A percentile compares a stretch with the other conserved stretches of the same genome.
These are phyloP conservation scores for Corythornis cristatus DNA, from an alignment of 2,113 vertebrate genomes.

Conservation along the genomic window DNA sequence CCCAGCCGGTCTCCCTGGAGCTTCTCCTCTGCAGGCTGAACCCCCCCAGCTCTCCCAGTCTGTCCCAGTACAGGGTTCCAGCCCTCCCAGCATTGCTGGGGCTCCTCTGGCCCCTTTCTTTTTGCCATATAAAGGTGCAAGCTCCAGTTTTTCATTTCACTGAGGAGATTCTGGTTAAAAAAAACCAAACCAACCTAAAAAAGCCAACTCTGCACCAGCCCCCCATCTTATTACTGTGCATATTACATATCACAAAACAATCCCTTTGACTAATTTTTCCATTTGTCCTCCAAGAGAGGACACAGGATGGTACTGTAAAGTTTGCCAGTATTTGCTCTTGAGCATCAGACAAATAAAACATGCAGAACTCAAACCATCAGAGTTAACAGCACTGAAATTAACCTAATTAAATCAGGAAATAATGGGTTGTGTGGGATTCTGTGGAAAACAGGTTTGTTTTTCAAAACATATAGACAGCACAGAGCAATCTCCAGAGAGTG, in stretches of 20 bases:
- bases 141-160: accelerated
- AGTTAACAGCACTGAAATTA: background rate
- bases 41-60: background rate
- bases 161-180: background rate
- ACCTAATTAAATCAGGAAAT: background rate
- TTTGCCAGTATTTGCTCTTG: background rate
- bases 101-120: background rate
- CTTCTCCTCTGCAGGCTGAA: background rate
- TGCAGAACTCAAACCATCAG: background rate
- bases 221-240: background rate
- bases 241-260: background rate
- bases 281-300: background rate
- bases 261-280: background rate
- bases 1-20: background rate
- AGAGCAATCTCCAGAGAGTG: background rate
- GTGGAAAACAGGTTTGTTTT: background rate
- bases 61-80: background rate
- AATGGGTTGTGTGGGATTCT: background rate
- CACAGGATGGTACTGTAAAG: background rate
- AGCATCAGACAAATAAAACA: background rate
- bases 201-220: background rate
- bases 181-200: background rate
- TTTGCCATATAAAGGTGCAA: background rate
- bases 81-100: background rate
- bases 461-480: background rate